These are phyloP conservation scores for Zophobas morio DNA, from an alignment of 1,140 invertebrate genomes.

Conservation along the genomic window DNA sequence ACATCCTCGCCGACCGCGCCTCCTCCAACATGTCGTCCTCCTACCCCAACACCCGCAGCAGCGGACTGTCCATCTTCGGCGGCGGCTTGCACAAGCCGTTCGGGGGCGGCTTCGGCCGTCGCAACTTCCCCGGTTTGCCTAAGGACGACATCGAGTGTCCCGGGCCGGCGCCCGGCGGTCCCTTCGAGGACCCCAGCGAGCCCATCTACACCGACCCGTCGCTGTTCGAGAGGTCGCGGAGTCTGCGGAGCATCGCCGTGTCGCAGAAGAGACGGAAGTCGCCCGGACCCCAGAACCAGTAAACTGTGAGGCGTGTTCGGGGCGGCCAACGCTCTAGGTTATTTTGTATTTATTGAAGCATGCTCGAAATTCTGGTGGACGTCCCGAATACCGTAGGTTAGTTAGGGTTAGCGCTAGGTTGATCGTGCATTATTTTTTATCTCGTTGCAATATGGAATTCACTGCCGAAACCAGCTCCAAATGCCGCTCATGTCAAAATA, in stretches of 20 bases:
- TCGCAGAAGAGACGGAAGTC: conserved; percentile 61
- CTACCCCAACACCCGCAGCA: conserved; percentile 62
- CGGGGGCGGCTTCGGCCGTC: conserved; percentile 65
- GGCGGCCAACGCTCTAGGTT: conserved; percentile 12
- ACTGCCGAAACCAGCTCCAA: conserved; percentile 53
- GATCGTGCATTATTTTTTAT: conserved; percentile 22
- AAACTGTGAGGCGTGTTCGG: conserved; percentile 13
- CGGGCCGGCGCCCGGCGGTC: conserved; percentile 62
- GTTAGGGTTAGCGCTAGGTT: conserved; percentile 33
- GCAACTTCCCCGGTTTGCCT: conserved; percentile 62
- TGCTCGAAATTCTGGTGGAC: background rate
- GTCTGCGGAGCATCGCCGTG: conserved; percentile 71
- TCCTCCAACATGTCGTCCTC: conserved; percentile 62
- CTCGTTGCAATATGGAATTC: conserved; percentile 52
- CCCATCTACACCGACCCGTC: conserved; percentile 95
- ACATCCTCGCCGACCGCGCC: conserved; percentile 73
- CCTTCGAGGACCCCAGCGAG: conserved; percentile 88
- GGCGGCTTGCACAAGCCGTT: conserved; percentile 62
- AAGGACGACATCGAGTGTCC: conserved; percentile 60
- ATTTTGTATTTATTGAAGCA: conserved; percentile 40
- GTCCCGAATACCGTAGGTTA: conserved; percentile 23
- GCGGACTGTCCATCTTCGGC: conserved; percentile 61
- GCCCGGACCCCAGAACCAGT: conserved; percentile 41
- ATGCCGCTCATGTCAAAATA: conserved; percentile 53
- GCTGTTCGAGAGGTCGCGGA: conserved; percentile 86